Percentiles rank a stretch among this genome's conserved stretches.
Conservation (phyloP, 2,113 vertebrate genomes). For the Gallinago media region DNA sequence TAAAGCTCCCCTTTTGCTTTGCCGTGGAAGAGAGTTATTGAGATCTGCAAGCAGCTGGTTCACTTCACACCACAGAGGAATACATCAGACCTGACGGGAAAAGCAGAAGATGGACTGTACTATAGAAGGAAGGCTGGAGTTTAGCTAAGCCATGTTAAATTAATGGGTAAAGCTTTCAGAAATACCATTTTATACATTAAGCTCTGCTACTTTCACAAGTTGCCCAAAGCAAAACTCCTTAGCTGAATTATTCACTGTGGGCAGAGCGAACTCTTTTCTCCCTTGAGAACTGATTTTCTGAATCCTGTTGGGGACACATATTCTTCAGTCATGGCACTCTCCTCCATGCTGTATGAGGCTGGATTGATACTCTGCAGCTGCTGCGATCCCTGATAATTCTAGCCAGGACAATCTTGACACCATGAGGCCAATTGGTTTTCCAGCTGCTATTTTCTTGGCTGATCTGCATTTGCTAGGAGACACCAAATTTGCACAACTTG, state of each 20-base stretch:
- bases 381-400: background rate
- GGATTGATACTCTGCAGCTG: background rate
- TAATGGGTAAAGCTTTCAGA: slow-evolving; percentile 61
- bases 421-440: background rate
- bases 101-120: background rate
- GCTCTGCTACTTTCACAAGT: slow-evolving; percentile 20
- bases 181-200: slow-evolving; percentile 32
- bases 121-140: background rate
- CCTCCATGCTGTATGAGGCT: background rate
- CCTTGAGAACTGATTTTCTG: background rate
- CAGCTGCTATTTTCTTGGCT: background rate
- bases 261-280: background rate
- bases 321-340: background rate
- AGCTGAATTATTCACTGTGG: slow-evolving; percentile 63
- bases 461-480: background rate
- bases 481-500: background rate
- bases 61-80: slow-evolving; percentile 4
- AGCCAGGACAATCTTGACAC: background rate
- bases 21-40: background rate
- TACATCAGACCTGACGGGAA: background rate
- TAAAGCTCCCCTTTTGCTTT: background rate
- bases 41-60: slow-evolving; percentile 20
- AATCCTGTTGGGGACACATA: background rate
- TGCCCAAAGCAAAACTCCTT: slow-evolving; percentile 52
- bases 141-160: slow-evolving; percentile 47